Conservation (phyloP, 2,797 vertebrate genomes). For the Oryzias sinensis region DNA sequence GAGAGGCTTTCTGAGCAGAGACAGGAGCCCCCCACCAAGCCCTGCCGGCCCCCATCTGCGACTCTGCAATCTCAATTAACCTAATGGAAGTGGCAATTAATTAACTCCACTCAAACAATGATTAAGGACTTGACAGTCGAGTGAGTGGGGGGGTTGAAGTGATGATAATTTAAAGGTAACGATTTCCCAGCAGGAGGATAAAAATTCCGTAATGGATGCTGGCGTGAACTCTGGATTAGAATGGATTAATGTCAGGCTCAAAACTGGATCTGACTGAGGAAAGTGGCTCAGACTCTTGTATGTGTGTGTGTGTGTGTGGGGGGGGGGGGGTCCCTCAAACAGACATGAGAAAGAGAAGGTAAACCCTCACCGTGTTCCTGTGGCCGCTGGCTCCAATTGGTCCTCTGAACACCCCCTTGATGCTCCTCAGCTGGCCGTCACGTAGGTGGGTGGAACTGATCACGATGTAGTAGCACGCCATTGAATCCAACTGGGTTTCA, state of each 20-base stretch:
- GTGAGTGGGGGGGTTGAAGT: conserved; percentile 37
- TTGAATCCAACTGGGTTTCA: conserved; percentile 72
- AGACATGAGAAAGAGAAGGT: not conserved
- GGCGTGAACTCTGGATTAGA: conserved; percentile 9
- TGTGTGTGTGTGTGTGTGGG: too few species aligned
- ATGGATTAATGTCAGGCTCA: conserved; percentile 2
- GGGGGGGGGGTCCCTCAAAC: not conserved
- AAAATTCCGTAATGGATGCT: not conserved
- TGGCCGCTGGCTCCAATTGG: conserved; percentile 88
- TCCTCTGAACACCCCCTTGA: conserved; percentile 98
- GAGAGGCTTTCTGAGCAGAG: conserved; percentile 32
- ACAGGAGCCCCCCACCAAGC: not conserved
- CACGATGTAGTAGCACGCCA: conserved; percentile 99
- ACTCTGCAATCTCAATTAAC: conserved; percentile 67
- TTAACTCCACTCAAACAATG: conserved; percentile 63
- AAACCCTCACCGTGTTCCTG: conserved; percentile 85
- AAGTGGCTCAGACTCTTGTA: too few species aligned
- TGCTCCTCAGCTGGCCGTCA: conserved; percentile 97
- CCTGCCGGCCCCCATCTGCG: conserved; percentile 25
- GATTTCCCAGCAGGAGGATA: conserved; percentile 28
- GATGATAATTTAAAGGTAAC: conserved; percentile 45
- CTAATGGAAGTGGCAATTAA: conserved; percentile 74
- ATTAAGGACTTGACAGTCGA: conserved; percentile 68
- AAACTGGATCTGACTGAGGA: not conserved
- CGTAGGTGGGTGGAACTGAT: conserved; percentile 97